These are phyloP conservation scores for Drosophila acutilabella DNA, from an alignment of 2,888 invertebrate genomes.

Conservation along the genomic window DNA sequence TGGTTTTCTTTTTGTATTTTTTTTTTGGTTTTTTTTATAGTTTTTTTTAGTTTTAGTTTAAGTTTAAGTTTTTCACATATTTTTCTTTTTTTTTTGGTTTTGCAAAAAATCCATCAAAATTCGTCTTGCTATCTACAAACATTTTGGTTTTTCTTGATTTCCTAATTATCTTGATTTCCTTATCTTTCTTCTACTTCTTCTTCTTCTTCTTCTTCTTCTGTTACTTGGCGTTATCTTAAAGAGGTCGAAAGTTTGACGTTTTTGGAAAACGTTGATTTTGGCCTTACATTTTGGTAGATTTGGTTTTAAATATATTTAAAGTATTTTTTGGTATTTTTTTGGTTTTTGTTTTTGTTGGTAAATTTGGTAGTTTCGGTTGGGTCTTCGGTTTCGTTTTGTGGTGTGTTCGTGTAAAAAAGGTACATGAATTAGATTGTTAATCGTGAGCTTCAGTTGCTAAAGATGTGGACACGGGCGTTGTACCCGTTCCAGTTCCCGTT, in stretches of 20 bases:
- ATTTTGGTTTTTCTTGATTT: slow-evolving; percentile 25
- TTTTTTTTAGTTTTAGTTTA: neutral
- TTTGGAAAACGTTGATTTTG: slow-evolving; percentile 78
- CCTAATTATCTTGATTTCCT: slow-evolving; percentile 15
- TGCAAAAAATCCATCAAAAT: slow-evolving; percentile 65
- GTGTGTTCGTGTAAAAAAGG: slow-evolving; percentile 51
- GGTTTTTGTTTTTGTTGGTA: slow-evolving; percentile 8
- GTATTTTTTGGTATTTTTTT: neutral
- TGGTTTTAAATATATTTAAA: slow-evolving; percentile 12
- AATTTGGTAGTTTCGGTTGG: slow-evolving; percentile 69
- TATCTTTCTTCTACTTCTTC: slow-evolving; percentile 2
- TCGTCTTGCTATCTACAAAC: slow-evolving; percentile 61
- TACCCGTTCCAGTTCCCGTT: neutral
- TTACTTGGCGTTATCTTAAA: slow-evolving; percentile 59
- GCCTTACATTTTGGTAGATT: slow-evolving; percentile 48
- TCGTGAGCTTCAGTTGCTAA: slow-evolving; percentile 22
- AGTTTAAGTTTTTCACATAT: neutral
- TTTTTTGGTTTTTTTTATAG: neutral
- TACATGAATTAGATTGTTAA: slow-evolving; percentile 72
- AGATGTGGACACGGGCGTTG: slow-evolving; percentile 21
- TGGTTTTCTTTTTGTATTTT: neutral
- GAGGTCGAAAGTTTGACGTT: slow-evolving; percentile 71
- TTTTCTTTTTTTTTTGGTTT: slow-evolving; percentile 22
- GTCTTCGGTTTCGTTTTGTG: slow-evolving; percentile 41
- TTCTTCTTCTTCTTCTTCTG: neutral